These are phyloP conservation scores for human (Homo sapiens) DNA, from an alignment of 2,113 vertebrate species.

Conservation along the genomic window GRCh38 chr1:96576501-96577000, in stretches of 20 bases:
- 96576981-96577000: neutral
- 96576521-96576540: neutral
- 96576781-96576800: neutral
- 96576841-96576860: neutral
- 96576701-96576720: neutral
- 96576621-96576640: neutral
- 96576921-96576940: neutral
- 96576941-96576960: neutral
- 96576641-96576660: neutral
- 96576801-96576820: neutral
- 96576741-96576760: neutral
- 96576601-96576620: neutral
- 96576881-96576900: neutral
- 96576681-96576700: neutral
- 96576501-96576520: neutral
- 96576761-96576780: neutral
- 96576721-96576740: neutral
- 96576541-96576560: neutral
- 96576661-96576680: neutral
- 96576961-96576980: neutral
- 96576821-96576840: neutral
- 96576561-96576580: neutral
- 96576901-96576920: neutral
- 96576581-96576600: neutral
- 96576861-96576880: neutral